phyloP scores from a whole-genome alignment of 2,113 vertebrate genomes.

The Glaucidium brasilianum region DNA sequence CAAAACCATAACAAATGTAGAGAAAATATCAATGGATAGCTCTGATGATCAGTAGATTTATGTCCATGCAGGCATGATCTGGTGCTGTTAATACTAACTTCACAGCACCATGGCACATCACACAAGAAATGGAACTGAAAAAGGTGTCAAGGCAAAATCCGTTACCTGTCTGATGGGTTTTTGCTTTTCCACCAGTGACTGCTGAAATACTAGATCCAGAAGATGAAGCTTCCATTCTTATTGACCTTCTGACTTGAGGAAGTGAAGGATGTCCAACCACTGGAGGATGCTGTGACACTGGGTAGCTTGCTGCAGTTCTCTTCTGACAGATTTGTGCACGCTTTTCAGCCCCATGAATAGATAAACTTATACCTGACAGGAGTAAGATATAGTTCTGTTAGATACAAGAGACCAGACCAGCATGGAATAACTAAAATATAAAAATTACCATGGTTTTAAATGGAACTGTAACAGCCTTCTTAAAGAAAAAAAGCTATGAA shows the following conservation, averaged over 20 bases:
- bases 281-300: conserved; percentile 67
- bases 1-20: not conserved
- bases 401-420: not conserved
- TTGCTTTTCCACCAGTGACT: conserved; percentile 73
- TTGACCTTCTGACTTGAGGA: conserved; percentile 70
- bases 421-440: not conserved
- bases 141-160: not conserved
- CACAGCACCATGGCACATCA: not conserved
- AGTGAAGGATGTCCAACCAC: conserved; percentile 77
- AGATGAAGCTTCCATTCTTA: conserved; percentile 88
- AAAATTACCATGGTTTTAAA: not conserved
- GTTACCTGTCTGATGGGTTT: conserved; percentile 80
- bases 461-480: not conserved
- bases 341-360: conserved; percentile 93
- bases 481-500: not conserved
- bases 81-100: not conserved
- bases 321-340: conserved; percentile 75
- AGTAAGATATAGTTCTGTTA: conserved; percentile 62
- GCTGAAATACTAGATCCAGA: conserved; percentile 74
- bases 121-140: not conserved
- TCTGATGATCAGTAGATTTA: not conserved
- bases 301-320: conserved; percentile 78
- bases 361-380: conserved; percentile 86
- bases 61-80: not conserved
- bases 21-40: not conserved